phyloP scores from a whole-genome alignment of 2,888 invertebrate genomes.

The Notodonta dromedarius region DNA sequence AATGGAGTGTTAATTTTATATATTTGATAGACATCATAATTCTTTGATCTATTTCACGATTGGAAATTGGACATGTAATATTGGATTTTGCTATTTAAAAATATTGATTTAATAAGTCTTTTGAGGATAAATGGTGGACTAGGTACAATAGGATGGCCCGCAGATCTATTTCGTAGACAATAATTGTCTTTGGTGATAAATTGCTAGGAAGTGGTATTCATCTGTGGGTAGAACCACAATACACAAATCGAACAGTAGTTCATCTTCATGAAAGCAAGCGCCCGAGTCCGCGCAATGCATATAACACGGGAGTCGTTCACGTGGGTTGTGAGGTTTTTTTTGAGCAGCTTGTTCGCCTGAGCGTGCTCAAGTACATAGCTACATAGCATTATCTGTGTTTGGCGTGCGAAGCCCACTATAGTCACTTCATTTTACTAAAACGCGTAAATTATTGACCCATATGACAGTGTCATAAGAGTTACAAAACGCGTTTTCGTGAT shows the following conservation, averaged over 20 bases:
- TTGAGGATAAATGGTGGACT: constrained; percentile 25
- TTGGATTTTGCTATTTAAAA: constrained; percentile 30
- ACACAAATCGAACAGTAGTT: neutral
- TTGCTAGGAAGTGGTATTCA: constrained; percentile 7
- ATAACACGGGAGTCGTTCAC: too few species aligned
- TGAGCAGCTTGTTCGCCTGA: too few species aligned
- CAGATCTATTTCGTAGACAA: constrained; percentile 23
- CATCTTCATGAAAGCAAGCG: neutral
- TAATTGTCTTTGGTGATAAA: constrained; percentile 14
- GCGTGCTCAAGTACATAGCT: too few species aligned
- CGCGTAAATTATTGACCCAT: too few species aligned
- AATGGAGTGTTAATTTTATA: neutral
- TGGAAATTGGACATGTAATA: constrained; percentile 53
- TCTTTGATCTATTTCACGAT: neutral
- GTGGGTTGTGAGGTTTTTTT: too few species aligned
- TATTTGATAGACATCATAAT: neutral
- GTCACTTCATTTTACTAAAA: too few species aligned
- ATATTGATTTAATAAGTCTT: constrained; percentile 22
- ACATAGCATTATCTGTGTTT: too few species aligned
- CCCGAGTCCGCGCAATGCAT: neutral
- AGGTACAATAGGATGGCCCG: constrained; percentile 21
- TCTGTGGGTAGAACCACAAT: constrained; percentile 15
- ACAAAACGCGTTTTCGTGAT: too few species aligned
- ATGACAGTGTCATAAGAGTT: too few species aligned
- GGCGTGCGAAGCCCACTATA: too few species aligned